Base-by-base conservation (phyloP, 2,797 vertebrate species). In the Silurus aristotelis region DNA sequence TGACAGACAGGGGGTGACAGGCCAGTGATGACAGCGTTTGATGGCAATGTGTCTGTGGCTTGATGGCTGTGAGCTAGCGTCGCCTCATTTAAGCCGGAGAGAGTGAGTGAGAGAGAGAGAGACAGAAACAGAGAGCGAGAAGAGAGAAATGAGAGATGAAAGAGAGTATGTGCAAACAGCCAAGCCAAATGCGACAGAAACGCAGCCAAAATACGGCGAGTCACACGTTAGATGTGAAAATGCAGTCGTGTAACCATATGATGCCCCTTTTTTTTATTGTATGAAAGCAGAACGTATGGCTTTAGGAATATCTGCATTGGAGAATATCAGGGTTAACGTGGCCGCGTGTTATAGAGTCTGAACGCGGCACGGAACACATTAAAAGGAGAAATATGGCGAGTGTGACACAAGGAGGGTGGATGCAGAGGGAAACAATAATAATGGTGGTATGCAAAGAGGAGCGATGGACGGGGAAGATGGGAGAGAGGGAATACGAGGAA, bases 1-100 rank as follows among this genome's bases (percentile, higher is more conserved):
- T 91, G 91, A 91, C 89, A 91, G 91, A 89, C 89, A 91, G 86
- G 89, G 85, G 82, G 86, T 90, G 90, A 90, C 91, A 91, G 86
- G 88, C 88, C 87, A 89, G 90, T 83, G 88, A 91, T 89, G 85
- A 87, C 85, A 88, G 84, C 80, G 87, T 91, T 89, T 91, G 89
- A 91, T 90, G 89, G 87, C 87, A 85, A 89, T 84, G 87, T 90
- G 89, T 89, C 89, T 88, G 85, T 85, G 80, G 84, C 86, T 88
- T 70, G 86, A 87, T 87, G 81, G 84, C 89, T 89, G 55, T 60
- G 38, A 89, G 87, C 88, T 81, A 86, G 87, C 88, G 83, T 81
- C 76, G 67, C 85, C 66, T 87, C 86, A 89, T 87, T 89, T 89
- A 87, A 89, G 85, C 86, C 72, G 80, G 81, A 81, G 70, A 67